Conservation (phyloP, 2,888 invertebrate species). For the Phengaris arion region DNA sequence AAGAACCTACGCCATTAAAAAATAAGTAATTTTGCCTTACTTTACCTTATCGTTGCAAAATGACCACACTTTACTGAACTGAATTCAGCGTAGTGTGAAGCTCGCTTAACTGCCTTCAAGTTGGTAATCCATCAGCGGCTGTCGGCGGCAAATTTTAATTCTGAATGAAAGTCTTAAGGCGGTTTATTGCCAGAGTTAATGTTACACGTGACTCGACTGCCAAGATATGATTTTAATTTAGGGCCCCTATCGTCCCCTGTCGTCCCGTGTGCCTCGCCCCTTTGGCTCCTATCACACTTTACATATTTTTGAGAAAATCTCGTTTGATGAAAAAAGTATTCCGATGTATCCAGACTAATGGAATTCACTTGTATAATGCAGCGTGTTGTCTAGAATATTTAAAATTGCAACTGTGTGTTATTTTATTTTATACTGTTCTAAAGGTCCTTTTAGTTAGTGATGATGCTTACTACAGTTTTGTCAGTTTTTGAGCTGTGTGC, state of each 20-base stretch:
- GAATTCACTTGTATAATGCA: conserved; percentile 69
- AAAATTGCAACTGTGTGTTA: background rate
- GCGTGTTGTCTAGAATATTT: conserved; percentile 34
- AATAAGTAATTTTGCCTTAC: no score
- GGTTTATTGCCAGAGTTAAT: conserved; percentile 76
- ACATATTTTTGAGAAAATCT: conserved; percentile 76
- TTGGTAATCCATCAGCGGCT: conserved; percentile 71
- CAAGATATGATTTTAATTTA: conserved; percentile 76
- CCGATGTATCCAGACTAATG: conserved; percentile 69
- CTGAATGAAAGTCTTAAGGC: conserved; percentile 70
- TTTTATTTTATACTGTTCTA: background rate
- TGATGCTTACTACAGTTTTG: background rate
- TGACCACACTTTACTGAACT: background rate
- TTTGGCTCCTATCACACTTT: conserved; percentile 48
- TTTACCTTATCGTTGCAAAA: no score
- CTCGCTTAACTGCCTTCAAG: conserved; percentile 36
- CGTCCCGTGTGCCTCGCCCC: background rate
- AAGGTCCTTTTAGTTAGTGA: background rate
- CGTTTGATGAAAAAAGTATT: conserved; percentile 72
- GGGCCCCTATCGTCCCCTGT: conserved; percentile 51
- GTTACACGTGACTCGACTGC: conserved; percentile 77
- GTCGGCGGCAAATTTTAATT: conserved; percentile 78
- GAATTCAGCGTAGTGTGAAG: background rate
- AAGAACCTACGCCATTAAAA: no score
- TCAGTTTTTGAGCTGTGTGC: background rate